Percentiles rank a stretch among this genome's conserved stretches.
Evolutionary conservation across 2,888 invertebrate genomes (phyloP).

Genomic region (Dolomedes plantarius): DNA sequence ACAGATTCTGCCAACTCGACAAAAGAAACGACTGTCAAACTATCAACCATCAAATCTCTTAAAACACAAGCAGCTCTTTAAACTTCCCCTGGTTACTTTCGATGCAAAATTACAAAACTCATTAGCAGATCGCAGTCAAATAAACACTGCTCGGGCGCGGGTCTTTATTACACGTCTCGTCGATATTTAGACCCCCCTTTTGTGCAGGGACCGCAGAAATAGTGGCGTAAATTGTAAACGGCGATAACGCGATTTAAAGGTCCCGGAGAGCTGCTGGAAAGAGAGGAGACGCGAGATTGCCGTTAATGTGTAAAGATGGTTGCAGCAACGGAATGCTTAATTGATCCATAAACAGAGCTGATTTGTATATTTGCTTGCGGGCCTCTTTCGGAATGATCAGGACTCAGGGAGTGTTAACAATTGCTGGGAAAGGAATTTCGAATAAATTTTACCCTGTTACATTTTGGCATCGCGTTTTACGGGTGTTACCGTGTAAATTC

Average conservation of each 20-base stretch:
- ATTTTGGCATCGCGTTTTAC: no score
- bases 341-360: constrained; percentile 63
- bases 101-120: constrained; percentile 61
- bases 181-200: constrained; percentile 25
- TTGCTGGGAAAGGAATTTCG: no score
- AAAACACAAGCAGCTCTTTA: no score
- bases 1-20: no score
- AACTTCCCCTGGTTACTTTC: neutral
- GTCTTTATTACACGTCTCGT: constrained; percentile 36
- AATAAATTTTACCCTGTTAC: no score
- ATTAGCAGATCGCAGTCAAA: constrained; percentile 38
- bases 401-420: constrained; percentile 41
- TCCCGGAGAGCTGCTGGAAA: constrained; percentile 34
- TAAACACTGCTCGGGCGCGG: constrained; percentile 41
- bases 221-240: constrained; percentile 50
- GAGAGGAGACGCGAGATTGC: constrained; percentile 1
- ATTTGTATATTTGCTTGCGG: constrained; percentile 59
- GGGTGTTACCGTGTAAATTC: no score
- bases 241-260: constrained; percentile 67
- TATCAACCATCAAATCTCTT: no score
- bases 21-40: no score
- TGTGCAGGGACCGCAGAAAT: constrained; percentile 41
- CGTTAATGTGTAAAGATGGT: constrained; percentile 50
- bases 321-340: constrained; percentile 65
- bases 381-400: no score